Evolutionary conservation across 2,797 vertebrate species (phyloP), one percentile per base, ranked within the genome.

Genomic region (Emys orbicularis): DNA sequence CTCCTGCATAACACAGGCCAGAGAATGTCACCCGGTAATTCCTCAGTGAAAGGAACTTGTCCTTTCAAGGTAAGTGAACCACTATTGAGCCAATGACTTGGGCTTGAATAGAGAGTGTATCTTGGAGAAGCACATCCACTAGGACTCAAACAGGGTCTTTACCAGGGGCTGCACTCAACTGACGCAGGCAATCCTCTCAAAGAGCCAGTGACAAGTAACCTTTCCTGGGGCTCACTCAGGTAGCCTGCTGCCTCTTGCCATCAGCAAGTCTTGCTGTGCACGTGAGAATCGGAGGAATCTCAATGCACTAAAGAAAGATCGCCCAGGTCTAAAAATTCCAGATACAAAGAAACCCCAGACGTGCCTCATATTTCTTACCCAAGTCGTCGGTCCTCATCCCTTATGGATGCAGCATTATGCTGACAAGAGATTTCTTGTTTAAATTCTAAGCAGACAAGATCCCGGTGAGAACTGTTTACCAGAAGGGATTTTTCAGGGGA

Each of bases 391-490:
- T 83, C 1, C 10, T 91, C 85, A 83, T 8, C 31, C 59, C 84
- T 81, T 79, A 54, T 74, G 93, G 79, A 77, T 77, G 89, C 65
- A 56, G 44, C 68, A 49, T 0, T 29, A 83, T 80, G 79, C 79
- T 91, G 90, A 85, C 87, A 95, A 57, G 61, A 91, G 65, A 91
- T 76, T 86, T 94, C 86, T 95, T 80, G 72, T 88, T 93, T 91
- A 91, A 95, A 84, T 95, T 92, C 90, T 82, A 76, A 88, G 72
- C 68, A 92, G 90, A 94, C 83, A 94, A 90, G 96, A 90, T 68
- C 80, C 49, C 80, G 90, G 68, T 44, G 13, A 56, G 80, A 81
- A 84, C 56, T 86, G 37, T 93, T 95, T 84, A 92, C 93, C 93
- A 94, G 92, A 94, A 82, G 5, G 65, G 12, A 53, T 41, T 90